phyloP scores from a whole-genome alignment of 1,140 invertebrate species.

The Hylyphantes graminicola region DNA sequence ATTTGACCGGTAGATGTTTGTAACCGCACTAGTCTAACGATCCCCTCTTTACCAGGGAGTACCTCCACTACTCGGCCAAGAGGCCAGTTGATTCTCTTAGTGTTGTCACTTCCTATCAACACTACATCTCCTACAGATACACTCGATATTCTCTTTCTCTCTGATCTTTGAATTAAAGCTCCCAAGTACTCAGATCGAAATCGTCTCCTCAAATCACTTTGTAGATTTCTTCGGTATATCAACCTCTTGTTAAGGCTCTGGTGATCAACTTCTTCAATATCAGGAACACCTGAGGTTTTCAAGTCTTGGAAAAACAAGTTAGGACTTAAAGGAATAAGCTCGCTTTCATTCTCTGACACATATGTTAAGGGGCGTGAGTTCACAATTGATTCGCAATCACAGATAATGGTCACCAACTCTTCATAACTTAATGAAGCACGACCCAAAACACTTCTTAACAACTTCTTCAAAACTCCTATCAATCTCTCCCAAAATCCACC shows the following conservation, averaged over 20 bases:
- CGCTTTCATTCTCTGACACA: conserved; percentile 21
- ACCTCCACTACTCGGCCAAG: neutral
- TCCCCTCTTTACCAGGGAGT: neutral
- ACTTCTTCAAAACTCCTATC: conserved; percentile 9
- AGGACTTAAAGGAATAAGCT: neutral
- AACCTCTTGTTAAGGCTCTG: conserved; percentile 2
- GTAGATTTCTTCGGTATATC: conserved; percentile 10
- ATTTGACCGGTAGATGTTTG: neutral
- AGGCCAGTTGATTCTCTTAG: neutral
- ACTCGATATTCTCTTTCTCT: neutral
- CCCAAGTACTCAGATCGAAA: conserved; percentile 35
- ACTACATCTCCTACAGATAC: neutral
- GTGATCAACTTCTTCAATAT: neutral
- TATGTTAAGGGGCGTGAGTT: conserved; percentile 64
- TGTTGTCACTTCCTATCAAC: neutral
- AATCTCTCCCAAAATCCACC: conserved; percentile 38
- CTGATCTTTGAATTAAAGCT: conserved; percentile 19
- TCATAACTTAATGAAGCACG: conserved; percentile 15
- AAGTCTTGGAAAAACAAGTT: conserved; percentile 6
- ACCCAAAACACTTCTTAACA: conserved; percentile 20
- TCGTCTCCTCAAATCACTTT: conserved; percentile 9
- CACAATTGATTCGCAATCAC: conserved; percentile 8
- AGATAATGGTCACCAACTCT: conserved; percentile 16
- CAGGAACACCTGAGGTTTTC: neutral
- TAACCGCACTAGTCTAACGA: conserved; percentile 4